Base-by-base conservation (phyloP, 2,113 vertebrate genomes). In the Alouatta palliata region DNA sequence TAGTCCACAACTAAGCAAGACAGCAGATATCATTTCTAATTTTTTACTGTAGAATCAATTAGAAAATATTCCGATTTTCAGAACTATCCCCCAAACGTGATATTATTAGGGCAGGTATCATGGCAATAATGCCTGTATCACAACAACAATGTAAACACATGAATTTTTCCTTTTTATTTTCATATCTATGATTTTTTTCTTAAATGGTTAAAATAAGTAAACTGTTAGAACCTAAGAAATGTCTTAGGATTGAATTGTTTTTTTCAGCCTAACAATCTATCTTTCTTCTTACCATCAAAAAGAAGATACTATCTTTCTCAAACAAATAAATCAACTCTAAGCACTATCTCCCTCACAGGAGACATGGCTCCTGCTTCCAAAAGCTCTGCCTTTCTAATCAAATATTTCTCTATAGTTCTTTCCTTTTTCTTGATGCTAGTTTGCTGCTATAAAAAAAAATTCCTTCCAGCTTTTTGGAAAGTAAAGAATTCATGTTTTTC, bases 1-100 rank as follows among this genome's bases (percentile, higher is more conserved):
- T 79, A 82, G 90, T 70, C 47, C 49, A 64, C 40, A 97, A 47
- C 77, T 87, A 91, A 97, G 91, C 81, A 92, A 95, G 43, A 32
- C 45, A 90, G 32, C 68, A 93, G 66, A 86, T 96, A 90, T 45
- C 52, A 96, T 68, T 98, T 90, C 58, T 73, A 47, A 40, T 85
- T 21, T 70, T 96, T 97, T 95, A 95, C 23, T 40, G 52, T 87
- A 91, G 93, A 97, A 95, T 95, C 58, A 82, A 85, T 92, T 71
- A 94, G 66, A 97, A 97, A 92, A 86, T 93, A 96, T 86, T 77
- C 82, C 47, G 37, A 90, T 83, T 90, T 97, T 92, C 17, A 94
- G 23, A 85, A 76, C 37, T 95, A 80, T 1, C 25, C 11, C 30
- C 13, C 5, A 58, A 77, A 93, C 94, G 40, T 68, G 27, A 87